Conservation (phyloP, 2,797 vertebrate species). For the Paramormyrops hopkinsi region DNA sequence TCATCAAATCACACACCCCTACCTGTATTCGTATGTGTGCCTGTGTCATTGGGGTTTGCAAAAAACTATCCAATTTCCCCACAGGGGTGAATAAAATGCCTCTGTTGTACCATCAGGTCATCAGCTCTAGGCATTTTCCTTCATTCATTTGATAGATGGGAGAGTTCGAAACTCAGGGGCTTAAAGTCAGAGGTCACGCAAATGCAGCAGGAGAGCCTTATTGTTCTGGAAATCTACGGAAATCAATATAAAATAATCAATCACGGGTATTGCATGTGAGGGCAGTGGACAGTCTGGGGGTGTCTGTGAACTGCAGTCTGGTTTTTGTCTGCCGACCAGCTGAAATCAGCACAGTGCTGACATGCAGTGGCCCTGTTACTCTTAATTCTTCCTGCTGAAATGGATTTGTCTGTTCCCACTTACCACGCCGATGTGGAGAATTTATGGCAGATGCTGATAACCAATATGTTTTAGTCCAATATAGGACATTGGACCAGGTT, state of each 20-base stretch:
- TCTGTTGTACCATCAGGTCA: not conserved
- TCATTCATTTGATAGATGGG: not conserved
- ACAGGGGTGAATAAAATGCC: not conserved
- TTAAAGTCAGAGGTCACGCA: not conserved
- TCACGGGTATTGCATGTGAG: not conserved
- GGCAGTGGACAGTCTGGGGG: not conserved
- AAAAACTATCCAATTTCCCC: not conserved
- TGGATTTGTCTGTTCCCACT: not conserved
- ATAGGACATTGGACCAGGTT: not conserved
- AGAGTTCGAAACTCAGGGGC: not conserved
- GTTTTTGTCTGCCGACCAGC: not conserved
- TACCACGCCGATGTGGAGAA: not conserved
- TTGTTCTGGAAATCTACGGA: not conserved
- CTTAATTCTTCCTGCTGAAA: not conserved
- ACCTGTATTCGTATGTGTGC: not conserved
- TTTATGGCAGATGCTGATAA: not conserved
- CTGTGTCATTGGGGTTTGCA: not conserved
- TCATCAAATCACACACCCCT: not conserved
- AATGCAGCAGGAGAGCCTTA: not conserved
- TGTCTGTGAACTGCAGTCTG: not conserved
- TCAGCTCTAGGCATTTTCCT: not conserved
- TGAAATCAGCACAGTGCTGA: not conserved
- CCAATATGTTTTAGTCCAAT: not conserved
- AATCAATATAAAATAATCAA: not conserved
- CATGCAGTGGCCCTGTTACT: not conserved